Percentiles rank a stretch among this genome's conserved stretches.
These are phyloP conservation scores for Amblyraja radiata DNA, from an alignment of 2,797 vertebrate genomes.

Conservation along the genomic window DNA sequence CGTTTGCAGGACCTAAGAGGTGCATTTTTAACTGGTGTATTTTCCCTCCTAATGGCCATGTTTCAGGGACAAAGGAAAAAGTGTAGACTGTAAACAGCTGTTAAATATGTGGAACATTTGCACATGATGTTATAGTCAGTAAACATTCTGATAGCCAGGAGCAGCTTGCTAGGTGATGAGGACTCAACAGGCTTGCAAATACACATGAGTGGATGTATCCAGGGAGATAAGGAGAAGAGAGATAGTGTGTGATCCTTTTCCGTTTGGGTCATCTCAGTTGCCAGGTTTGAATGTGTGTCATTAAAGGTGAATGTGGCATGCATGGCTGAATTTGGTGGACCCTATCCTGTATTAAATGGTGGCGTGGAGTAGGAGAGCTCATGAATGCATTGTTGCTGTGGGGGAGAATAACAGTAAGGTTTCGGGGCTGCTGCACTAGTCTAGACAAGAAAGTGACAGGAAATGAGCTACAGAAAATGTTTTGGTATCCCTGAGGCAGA, in stretches of 20 bases:
- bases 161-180: not conserved
- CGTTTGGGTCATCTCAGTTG: not conserved
- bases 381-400: conserved; percentile 11
- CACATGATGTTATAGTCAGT: not conserved
- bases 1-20: not conserved
- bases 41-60: not conserved
- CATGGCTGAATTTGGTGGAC: not conserved
- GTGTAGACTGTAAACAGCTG: not conserved
- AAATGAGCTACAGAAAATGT: conserved; percentile 48
- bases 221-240: not conserved
- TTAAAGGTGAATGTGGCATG: not conserved
- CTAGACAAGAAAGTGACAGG: conserved; percentile 45
- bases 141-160: not conserved
- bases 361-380: not conserved
- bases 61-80: not conserved
- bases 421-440: conserved; percentile 38
- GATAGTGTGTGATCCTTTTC: not conserved
- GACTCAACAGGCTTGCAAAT: not conserved
- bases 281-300: not conserved
- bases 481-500: conserved; percentile 47
- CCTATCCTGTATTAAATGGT: not conserved
- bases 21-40: not conserved
- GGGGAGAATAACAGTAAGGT: conserved; percentile 22
- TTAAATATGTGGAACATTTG: not conserved
- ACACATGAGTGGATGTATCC: not conserved